Evolutionary conservation across 30 jellyfish, hydroid and myxozoan genomes (phyloP).

Genomic region (Clytia hemisphaerica): DNA sequence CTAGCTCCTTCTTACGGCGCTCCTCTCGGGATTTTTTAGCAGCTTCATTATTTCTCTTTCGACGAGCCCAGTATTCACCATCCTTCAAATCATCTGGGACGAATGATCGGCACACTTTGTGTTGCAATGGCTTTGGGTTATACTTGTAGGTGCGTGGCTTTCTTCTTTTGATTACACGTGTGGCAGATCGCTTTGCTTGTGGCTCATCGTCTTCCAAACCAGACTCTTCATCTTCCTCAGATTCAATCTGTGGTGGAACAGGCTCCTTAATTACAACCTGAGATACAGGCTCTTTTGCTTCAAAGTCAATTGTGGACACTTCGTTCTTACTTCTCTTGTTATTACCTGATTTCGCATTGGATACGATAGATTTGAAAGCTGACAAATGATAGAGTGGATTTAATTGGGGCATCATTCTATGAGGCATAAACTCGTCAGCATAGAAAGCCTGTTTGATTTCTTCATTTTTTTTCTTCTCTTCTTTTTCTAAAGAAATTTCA

Average conservation of each 20-base stretch:
- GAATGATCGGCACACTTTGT: constrained; percentile 47
- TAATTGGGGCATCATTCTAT: constrained; percentile 14
- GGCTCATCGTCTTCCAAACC: not conserved
- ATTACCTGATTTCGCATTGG: not conserved
- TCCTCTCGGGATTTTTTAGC: constrained; percentile 89
- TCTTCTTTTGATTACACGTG: constrained; percentile 28
- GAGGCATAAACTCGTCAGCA: constrained; percentile 25
- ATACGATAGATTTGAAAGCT: constrained; percentile 15
- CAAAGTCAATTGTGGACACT: not conserved
- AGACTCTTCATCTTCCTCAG: not conserved
- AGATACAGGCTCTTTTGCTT: not conserved
- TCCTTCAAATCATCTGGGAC: constrained; percentile 71
- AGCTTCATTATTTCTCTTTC: constrained; percentile 73
- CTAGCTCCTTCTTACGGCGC: constrained; percentile 79
- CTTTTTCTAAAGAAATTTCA: not conserved
- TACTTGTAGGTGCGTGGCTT: constrained; percentile 66
- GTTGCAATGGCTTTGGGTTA: constrained; percentile 87
- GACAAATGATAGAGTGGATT: constrained; percentile 8
- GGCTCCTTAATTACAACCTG: too few relatives aligned
- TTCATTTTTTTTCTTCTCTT: not conserved
- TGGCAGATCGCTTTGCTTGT: not conserved
- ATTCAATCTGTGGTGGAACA: too few relatives aligned
- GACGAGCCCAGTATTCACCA: constrained; percentile 75
- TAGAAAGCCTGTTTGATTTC: not conserved
- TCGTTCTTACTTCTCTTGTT: not conserved